phyloP scores from a whole-genome alignment of 2,797 vertebrate species.

The Limnodromus scolopaceus region DNA sequence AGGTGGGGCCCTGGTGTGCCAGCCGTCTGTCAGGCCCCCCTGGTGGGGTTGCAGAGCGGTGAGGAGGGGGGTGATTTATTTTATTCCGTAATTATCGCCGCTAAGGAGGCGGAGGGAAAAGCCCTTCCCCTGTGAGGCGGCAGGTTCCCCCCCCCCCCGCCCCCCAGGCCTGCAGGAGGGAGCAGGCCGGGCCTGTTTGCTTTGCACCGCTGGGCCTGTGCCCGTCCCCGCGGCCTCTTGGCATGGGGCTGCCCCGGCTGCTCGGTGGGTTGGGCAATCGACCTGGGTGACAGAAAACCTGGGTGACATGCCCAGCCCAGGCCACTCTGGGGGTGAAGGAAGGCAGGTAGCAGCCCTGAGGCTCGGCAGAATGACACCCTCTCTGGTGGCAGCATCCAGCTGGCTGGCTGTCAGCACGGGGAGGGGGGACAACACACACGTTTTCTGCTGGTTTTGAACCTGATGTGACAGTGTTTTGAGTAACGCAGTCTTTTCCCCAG shows the following conservation, averaged over 20 bases:
- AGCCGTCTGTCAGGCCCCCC: background rate
- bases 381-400: background rate
- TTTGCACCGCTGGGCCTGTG: background rate
- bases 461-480: background rate
- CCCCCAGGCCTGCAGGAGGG: background rate
- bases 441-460: background rate
- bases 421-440: accelerated
- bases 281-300: background rate
- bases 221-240: background rate
- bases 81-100: background rate
- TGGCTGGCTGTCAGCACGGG: accelerated
- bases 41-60: background rate
- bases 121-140: background rate
- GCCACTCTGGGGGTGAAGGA: background rate
- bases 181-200: background rate
- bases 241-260: background rate
- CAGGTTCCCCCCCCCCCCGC: background rate
- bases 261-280: background rate
- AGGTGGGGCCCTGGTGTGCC: background rate
- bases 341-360: background rate
- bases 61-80: accelerated
- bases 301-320: background rate
- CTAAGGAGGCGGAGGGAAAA: background rate
- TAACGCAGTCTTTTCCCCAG: accelerated
- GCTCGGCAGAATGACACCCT: background rate